Evolutionary conservation across 2,888 invertebrate genomes (phyloP), one percentile per base, ranked within the genome.

Genomic region (Mesorhabditis belari): DNA sequence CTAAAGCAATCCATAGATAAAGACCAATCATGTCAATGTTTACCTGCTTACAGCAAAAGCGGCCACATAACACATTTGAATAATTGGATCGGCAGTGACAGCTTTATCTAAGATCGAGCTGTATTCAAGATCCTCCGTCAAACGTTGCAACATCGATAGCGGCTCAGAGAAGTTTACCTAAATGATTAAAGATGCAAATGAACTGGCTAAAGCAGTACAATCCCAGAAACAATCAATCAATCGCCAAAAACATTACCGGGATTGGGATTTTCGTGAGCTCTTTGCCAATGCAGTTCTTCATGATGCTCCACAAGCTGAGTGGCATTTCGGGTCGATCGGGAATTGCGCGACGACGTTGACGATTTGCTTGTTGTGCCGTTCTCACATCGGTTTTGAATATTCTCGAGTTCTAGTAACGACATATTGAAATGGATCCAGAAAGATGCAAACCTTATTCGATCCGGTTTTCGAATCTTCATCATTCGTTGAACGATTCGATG

Each of bases 271-370:
- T 98, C 25, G 94, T 91, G 67, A 99, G 86, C 83, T 98, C 98
- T 84, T 96, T 96, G 81, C 96, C 96, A 81, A 99, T 98, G 82
- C 96, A 98, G 83, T 98, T 99, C 83, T 96, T 96, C 93, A 99
- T 95, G 77, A 99, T 95, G 76, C 92, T 92, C 98, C 98, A 98
- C 57, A 98, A 85, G 81, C 91, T 96, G 50, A 98, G 87, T 60
- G 94, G 93, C 84, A 91, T 61, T 60, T 78, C 71, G 54, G 93
- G 93, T 82, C 92, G 91, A 72, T 92, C 91, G 5, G 93, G 91
- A 59, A 98, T 90, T 61, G 88, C 85, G 60, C 85, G 86, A 61
- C 96, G 87, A 60, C 95, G 87, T n/a, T n/a, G n/a, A n/a, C n/a
- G n/a, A n/a, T n/a, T n/a, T n/a, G n/a, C n/a, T n/a, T n/a, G n/a